Conservation (phyloP, 2,888 invertebrate species). For the Craniophora ligustri region DNA sequence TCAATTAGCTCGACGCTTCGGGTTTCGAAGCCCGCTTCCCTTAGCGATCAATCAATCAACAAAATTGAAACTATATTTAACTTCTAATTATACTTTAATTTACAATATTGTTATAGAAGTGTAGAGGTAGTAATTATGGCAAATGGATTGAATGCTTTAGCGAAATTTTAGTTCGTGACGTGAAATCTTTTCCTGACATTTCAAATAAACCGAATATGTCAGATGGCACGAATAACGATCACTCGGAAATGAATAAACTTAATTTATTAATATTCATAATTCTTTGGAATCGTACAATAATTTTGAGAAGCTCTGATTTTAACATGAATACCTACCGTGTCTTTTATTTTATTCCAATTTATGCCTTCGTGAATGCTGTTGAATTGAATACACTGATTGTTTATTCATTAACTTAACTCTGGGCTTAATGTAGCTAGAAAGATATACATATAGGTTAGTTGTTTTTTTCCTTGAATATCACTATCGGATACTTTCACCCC, state of each 20-base stretch:
- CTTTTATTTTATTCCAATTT: background rate
- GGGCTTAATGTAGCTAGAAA: background rate
- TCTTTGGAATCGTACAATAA: background rate
- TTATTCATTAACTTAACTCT: constrained; percentile 15
- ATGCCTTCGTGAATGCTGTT: background rate
- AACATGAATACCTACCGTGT: background rate
- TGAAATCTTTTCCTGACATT: too few species aligned
- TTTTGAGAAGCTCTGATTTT: background rate
- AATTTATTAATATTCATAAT: background rate
- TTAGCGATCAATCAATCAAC: too few species aligned
- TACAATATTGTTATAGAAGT: too few species aligned
- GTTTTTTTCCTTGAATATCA: background rate
- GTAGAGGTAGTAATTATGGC: too few species aligned
- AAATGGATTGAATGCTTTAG: too few species aligned
- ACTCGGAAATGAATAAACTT: background rate
- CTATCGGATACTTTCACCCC: too few species aligned
- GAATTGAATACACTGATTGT: constrained; percentile 17
- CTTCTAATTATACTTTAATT: background rate
- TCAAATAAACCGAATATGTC: too few species aligned
- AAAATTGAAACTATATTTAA: background rate
- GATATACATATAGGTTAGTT: background rate
- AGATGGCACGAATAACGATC: too few species aligned
- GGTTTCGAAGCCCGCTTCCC: background rate
- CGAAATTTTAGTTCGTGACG: too few species aligned
- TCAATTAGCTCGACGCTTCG: constrained; percentile 2